phyloP scores from a whole-genome alignment of 2,888 invertebrate species.

The Cryptops parisi region DNA sequence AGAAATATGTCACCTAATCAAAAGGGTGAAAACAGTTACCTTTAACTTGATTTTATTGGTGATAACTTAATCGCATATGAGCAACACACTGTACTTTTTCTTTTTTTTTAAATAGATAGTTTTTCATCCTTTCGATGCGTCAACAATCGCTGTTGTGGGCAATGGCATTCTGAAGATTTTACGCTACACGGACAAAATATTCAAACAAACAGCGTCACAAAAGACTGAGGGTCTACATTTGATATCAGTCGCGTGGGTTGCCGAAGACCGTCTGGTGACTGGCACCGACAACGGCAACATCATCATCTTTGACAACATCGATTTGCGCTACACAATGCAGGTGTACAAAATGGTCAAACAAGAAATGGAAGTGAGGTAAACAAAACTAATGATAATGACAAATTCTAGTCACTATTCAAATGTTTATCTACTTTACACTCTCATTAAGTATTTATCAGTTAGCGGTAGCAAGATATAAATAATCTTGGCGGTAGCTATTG shows the following conservation, averaged over 20 bases:
- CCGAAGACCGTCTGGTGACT: conserved; percentile 63
- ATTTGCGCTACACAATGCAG: conserved; percentile 48
- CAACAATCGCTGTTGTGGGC: conserved; percentile 51
- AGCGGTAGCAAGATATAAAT: too few species aligned
- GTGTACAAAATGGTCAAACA: conserved; percentile 47
- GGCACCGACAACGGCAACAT: conserved; percentile 64
- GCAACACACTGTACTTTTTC: too few species aligned
- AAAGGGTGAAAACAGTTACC: too few species aligned
- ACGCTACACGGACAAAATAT: conserved; percentile 58
- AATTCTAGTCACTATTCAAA: too few species aligned
- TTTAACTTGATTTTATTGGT: too few species aligned
- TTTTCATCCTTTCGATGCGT: conserved; percentile 61
- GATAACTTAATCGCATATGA: too few species aligned
- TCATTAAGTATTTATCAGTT: too few species aligned
- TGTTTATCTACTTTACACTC: too few species aligned
- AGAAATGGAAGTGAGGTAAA: conserved; percentile 29
- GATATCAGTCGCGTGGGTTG: conserved; percentile 64
- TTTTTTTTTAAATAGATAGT: conserved; percentile 48
- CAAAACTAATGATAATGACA: too few species aligned
- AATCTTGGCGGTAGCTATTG: too few species aligned
- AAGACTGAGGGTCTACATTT: conserved; percentile 62
- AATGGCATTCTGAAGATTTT: conserved; percentile 54
- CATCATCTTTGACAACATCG: conserved; percentile 70
- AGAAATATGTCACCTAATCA: too few species aligned
- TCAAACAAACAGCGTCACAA: conserved; percentile 69